Base-by-base conservation (phyloP, 2,888 invertebrate genomes). In the Lasioglossum villosulum region DNA sequence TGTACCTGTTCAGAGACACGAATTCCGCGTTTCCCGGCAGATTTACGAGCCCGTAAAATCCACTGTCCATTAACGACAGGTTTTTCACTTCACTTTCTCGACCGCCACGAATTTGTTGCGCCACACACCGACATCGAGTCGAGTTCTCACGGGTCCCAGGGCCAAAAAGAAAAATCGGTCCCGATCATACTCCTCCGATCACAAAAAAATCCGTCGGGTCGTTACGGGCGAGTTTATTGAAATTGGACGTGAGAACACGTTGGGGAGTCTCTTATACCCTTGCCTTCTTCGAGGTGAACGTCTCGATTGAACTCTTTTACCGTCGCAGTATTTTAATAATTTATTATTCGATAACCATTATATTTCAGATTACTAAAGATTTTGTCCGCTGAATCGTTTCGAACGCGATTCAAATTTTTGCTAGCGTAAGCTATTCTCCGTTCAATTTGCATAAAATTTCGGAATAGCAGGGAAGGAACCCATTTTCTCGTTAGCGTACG, bases 31-130 rank as follows among this genome's bases (percentile, higher is more conserved):
- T 72, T 66, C 70, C 30, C 14, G 73, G 45, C 68, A 45, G 83
- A 84, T 84, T 84, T 84, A 83, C 74, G 74, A 34, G 30, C 27
- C 34, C 30, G 73, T 70, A 42, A 70, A 74, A 6, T 19, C 23
- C 48, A 45, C 48, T 30, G 66, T 6, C 78, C 78, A 56, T 78
- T 78, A 59, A 30, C 42, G 5, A 27, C 30, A 16, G 72, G 23
- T 72, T 73, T 52, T 56, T 42, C 52, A 56, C 23, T 37, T 76
- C 14, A 42, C 10, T 76, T 63, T 23, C 23, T 19, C 59, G 66
- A 27, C 42, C 66, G 39, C 45, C 63, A 23, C 34, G 30, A 37
- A 45, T 48, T 45, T 30, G 76, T 42, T 76, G 30, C 34, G 34
- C 66, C 66, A 66, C 34, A 66, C 34, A 34, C 68, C 37, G 37